Conservation (phyloP, 2,888 invertebrate species). For the Eumacrocentrus americanus region DNA sequence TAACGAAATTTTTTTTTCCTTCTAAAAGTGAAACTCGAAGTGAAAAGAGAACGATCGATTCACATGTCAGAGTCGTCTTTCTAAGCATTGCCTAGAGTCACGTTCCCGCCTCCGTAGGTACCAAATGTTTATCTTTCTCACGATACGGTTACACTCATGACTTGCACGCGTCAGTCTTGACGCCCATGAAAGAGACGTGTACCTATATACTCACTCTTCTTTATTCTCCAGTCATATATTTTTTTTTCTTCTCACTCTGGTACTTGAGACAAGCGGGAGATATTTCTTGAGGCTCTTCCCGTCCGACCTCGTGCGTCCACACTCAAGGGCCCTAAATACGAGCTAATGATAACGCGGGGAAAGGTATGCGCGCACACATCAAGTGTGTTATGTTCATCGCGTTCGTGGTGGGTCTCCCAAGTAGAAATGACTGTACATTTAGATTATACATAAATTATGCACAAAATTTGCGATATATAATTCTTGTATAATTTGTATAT, state of each 20-base stretch:
- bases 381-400: too few species aligned
- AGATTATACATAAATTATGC: too few species aligned
- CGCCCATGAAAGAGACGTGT: constrained; percentile 17
- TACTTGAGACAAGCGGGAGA: not conserved
- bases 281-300: too few species aligned
- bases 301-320: too few species aligned
- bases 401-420: too few species aligned
- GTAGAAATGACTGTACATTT: too few species aligned
- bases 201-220: constrained; percentile 17
- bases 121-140: constrained; percentile 58
- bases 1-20: not conserved
- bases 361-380: too few species aligned
- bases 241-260: constrained; percentile 7
- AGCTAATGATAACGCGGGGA: too few species aligned
- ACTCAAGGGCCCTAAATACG: too few species aligned
- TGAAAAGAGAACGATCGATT: constrained; percentile 9
- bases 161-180: constrained; percentile 51
- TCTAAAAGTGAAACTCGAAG: not conserved
- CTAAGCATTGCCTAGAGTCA: constrained; percentile 34
- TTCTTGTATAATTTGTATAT: too few species aligned
- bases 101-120: constrained; percentile 16
- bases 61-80: constrained; percentile 33
- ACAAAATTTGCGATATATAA: too few species aligned
- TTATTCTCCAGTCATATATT: constrained; percentile 10
- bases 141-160: constrained; percentile 58